These are phyloP conservation scores for Eunapius fragilis DNA, from an alignment of 37 sponge, comb jelly and placozoan species.

Conservation along the genomic window DNA sequence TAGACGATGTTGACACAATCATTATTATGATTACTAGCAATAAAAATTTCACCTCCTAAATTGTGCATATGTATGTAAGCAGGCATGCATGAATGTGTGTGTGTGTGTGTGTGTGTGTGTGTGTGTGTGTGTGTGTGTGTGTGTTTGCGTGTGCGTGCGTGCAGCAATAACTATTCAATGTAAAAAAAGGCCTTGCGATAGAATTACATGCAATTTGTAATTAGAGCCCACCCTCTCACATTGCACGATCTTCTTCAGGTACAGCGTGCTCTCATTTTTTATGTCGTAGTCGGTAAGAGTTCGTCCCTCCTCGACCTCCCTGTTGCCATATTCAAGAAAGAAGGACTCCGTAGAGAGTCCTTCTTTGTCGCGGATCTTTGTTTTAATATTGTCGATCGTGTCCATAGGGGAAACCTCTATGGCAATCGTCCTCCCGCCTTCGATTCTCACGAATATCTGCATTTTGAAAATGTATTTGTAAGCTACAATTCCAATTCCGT, in stretches of 20 bases:
- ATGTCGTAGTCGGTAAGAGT: background rate
- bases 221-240: background rate
- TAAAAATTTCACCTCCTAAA: too few species aligned
- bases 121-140: too few species aligned
- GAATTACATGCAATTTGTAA: background rate
- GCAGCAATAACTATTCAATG: too few species aligned
- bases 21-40: too few species aligned
- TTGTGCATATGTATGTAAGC: too few species aligned
- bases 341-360: background rate
- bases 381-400: background rate
- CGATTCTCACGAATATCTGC: background rate
- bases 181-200: too few species aligned
- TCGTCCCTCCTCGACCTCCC: background rate
- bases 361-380: background rate
- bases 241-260: background rate
- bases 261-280: background rate
- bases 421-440: background rate
- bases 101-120: too few species aligned
- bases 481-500: too few species aligned
- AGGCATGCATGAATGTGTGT: too few species aligned
- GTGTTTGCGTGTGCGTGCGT: too few species aligned
- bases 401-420: background rate
- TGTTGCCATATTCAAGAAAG: background rate
- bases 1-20: too few species aligned
- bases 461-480: background rate